Base-by-base conservation (phyloP, 1,140 invertebrate species). In the Zaprionus gabonicus region DNA sequence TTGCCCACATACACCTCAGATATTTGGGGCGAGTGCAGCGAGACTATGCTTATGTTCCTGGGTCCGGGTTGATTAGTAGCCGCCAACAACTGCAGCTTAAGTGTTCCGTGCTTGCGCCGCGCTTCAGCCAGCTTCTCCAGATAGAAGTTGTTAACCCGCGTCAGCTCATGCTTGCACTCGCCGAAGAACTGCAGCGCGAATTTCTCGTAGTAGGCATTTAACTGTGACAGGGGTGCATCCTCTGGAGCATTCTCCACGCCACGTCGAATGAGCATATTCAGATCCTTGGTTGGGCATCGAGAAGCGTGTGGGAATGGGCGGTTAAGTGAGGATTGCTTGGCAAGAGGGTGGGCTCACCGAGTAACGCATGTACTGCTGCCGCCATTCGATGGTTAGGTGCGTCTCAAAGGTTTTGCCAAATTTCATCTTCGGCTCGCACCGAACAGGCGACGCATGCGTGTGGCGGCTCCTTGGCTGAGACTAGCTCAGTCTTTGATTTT, bases 71-170 rank as follows among this genome's bases (percentile, higher is more conserved):
- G 69, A 4, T 58, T 66, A 1, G 44, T 38, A 1, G 56, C 25
- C 4, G 81, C 72, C 56, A 88, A 27, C 9, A 99, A 93, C 92
- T 99, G 98, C 56, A 96, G 97, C 93, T 97, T 96, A 13, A 99
- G 93, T 27, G 95, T 97, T 12, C 96, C 97, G 93, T 97, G 98
- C 93, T 99, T 99, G 66, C 98, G 94, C 0, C 96, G 98, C 0
- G 98, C 98, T 94, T 99, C 98, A 1, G 98, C 98, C 64, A 99
- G 94, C 94, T 99, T 99, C 95, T 99, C 98, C 92, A 97, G 96
- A 93, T 97, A 99, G 93, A 99, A 99, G 67, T 97, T 98, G 87
- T 98, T 99, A 17, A 99, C 98, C 94, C 99, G 99, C 55, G 96
- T 95, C 28, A 99, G 93, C 94, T 99, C 98, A 92, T 98, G 97